phyloP scores from a whole-genome alignment of 2,113 vertebrate genomes.

The Nyctibius bracteatus region DNA sequence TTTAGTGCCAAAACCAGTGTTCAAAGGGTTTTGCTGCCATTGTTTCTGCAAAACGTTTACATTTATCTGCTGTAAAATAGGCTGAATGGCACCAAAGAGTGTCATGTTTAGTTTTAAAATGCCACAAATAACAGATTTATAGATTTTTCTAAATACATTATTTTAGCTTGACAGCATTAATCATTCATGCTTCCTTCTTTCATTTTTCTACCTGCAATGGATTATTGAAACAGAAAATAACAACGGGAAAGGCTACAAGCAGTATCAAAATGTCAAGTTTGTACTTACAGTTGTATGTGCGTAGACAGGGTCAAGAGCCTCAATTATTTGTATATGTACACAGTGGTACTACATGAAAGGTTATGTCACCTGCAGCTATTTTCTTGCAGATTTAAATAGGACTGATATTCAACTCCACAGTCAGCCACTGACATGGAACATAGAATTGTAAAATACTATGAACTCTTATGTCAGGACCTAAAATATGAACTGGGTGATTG shows the following conservation, averaged over 20 bases:
- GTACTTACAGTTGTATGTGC: slow-evolving; percentile 96
- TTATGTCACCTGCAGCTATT: slow-evolving; percentile 98
- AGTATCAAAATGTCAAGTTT: slow-evolving; percentile 99
- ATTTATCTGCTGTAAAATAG: slow-evolving; percentile 74
- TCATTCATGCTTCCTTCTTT: slow-evolving; percentile 96
- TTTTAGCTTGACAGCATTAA: slow-evolving; percentile 99
- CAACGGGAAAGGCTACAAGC: slow-evolving; percentile 89
- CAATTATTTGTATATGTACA: slow-evolving; percentile 99
- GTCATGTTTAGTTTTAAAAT: slow-evolving; percentile 88
- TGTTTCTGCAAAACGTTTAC: slow-evolving; percentile 47
- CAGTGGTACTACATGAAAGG: slow-evolving; percentile 92
- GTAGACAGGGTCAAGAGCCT: slow-evolving; percentile 98
- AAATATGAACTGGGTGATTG: slow-evolving; percentile 79
- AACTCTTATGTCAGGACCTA: slow-evolving; percentile 78
- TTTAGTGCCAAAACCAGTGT: slow-evolving; percentile 9
- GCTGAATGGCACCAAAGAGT: slow-evolving; percentile 68
- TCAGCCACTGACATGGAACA: slow-evolving; percentile 86
- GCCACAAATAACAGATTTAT: slow-evolving; percentile 99
- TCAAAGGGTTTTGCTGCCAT: slow-evolving; percentile 14
- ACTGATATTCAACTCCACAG: slow-evolving; percentile 79
- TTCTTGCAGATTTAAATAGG: slow-evolving; percentile 88
- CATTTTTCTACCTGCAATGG: slow-evolving; percentile 92
- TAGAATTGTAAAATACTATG: slow-evolving; percentile 75
- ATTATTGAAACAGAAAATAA: slow-evolving; percentile 99
- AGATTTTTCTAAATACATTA: slow-evolving; percentile 95